Conservation (phyloP, 2,888 invertebrate genomes). For the Galeopsomyia nigrocyanea region DNA sequence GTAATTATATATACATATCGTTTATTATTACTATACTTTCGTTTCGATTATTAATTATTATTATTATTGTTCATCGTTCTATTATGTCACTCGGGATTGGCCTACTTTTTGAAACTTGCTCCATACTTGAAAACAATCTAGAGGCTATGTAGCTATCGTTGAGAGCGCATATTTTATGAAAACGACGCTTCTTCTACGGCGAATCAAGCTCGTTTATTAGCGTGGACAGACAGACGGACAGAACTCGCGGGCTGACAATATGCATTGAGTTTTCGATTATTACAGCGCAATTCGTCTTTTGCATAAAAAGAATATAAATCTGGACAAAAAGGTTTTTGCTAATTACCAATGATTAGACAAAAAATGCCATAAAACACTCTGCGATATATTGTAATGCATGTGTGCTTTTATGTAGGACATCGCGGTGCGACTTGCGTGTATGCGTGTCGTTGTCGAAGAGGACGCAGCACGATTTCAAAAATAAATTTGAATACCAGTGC, state of each 20-base stretch:
- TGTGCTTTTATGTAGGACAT: too few species aligned
- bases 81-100: too few species aligned
- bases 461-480: background rate
- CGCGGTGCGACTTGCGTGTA: too few species aligned
- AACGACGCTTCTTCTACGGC: constrained; percentile 4
- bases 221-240: constrained; percentile 6
- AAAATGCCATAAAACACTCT: background rate
- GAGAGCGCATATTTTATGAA: constrained; percentile 2
- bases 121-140: background rate
- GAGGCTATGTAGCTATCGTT: too few species aligned
- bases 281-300: constrained; percentile 8
- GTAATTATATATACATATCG: constrained; percentile 42
- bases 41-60: background rate
- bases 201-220: constrained; percentile 33
- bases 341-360: constrained; percentile 35
- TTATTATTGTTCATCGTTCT: too few species aligned
- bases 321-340: constrained; percentile 29
- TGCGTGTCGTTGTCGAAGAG: background rate
- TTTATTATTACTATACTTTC: background rate
- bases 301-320: constrained; percentile 45
- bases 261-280: background rate
- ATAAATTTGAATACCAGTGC: background rate
- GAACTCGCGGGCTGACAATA: background rate
- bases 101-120: background rate
- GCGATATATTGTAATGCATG: background rate